Percentiles rank a stretch among this genome's conserved stretches.
phyloP scores from a whole-genome alignment of 35 echinoderm and acorn worm species.

The Ophiothrix spiculata region DNA sequence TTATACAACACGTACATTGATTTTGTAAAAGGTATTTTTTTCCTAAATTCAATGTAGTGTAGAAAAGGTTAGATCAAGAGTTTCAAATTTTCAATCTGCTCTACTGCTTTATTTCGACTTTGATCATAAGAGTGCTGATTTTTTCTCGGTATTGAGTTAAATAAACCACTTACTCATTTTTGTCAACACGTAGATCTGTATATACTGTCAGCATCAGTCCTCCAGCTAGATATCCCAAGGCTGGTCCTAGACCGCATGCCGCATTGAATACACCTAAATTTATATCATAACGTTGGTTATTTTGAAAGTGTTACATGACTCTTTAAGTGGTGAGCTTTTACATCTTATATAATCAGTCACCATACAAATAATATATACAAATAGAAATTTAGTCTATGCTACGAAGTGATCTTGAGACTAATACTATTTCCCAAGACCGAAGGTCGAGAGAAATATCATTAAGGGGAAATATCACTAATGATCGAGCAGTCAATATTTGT shows the following conservation, averaged over 20 bases:
- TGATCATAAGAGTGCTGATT: no score
- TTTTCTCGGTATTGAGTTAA: no score
- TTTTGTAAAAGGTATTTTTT: no score
- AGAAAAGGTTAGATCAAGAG: no score
- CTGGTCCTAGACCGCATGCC: not conserved
- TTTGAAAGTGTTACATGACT: not conserved
- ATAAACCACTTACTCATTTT: not conserved
- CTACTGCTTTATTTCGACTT: no score
- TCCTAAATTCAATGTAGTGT: no score
- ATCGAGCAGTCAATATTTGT: no score
- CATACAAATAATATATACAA: not conserved
- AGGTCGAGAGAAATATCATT: not conserved
- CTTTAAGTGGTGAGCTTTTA: not conserved
- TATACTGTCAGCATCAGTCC: not conserved
- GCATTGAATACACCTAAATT: not conserved
- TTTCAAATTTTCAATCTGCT: no score
- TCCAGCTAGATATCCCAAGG: not conserved
- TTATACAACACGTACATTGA: no score
- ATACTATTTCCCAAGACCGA: not conserved
- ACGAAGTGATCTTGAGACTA: not conserved
- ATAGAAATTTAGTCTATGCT: not conserved
- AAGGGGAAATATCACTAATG: no score
- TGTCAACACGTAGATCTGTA: not conserved
- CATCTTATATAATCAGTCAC: not conserved
- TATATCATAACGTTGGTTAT: not conserved